Conservation (phyloP, 2,113 vertebrate genomes). For the Camarhynchus parvulus region DNA sequence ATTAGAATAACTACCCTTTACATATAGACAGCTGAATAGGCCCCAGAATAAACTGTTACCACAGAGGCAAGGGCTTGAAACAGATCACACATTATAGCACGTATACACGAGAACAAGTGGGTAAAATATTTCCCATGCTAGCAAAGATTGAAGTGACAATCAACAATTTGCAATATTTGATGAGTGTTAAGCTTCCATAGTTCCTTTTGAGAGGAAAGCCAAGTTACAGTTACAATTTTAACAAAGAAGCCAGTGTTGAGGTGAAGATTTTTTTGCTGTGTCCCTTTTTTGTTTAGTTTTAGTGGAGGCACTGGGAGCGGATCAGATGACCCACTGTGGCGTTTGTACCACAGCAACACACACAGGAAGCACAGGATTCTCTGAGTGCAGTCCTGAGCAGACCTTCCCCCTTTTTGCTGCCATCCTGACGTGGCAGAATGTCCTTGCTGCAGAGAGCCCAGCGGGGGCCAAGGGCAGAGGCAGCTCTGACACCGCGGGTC, state of each 20-base stretch:
- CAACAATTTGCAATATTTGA: background rate
- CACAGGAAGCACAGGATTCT: background rate
- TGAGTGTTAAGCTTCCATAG: background rate
- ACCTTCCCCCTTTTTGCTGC: background rate
- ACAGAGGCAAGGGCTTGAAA: background rate
- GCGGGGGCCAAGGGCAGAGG: constrained; percentile 27
- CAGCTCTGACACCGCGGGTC: constrained; percentile 39
- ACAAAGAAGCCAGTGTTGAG: background rate
- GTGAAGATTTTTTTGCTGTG: background rate
- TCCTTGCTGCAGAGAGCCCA: constrained; percentile 45
- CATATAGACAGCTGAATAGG: background rate
- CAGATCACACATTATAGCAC: background rate
- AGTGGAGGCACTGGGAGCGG: background rate
- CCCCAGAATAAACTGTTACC: background rate
- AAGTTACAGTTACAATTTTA: background rate
- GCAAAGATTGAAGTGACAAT: background rate
- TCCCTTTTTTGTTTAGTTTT: background rate
- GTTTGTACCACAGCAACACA: background rate
- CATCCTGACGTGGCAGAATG: background rate
- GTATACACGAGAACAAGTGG: background rate
- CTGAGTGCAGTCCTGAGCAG: background rate
- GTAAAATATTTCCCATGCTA: background rate
- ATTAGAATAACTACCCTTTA: background rate
- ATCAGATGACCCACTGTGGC: background rate
- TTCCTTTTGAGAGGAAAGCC: background rate